Conservation (phyloP, 2,888 invertebrate genomes). For the Falcaria lacertinaria region DNA sequence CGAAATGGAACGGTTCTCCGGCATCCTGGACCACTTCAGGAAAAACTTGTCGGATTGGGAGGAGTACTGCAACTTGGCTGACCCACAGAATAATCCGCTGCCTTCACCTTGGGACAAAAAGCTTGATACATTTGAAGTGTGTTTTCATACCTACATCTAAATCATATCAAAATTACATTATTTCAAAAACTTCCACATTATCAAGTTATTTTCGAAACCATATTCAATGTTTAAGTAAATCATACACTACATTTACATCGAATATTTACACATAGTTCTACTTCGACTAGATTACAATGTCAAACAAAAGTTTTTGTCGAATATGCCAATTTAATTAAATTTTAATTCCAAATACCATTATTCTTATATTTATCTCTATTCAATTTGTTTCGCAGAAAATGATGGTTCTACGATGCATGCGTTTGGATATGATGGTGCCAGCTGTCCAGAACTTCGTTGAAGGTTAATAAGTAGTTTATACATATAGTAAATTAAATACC, state of each 20-base stretch:
- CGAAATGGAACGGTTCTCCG: constrained; percentile 68
- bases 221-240: no score
- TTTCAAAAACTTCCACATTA: no score
- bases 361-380: neutral
- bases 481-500: neutral
- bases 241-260: no score
- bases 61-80: constrained; percentile 84
- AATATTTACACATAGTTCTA: no score
- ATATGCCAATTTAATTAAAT: no score
- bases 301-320: no score
- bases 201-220: no score
- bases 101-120: constrained; percentile 85
- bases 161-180: no score
- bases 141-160: neutral
- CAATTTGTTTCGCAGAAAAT: constrained; percentile 79
- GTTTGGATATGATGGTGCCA: constrained; percentile 93
- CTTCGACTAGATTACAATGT: no score
- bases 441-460: constrained; percentile 86
- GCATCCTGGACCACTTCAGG: constrained; percentile 83
- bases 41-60: constrained; percentile 83
- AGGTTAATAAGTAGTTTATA: constrained; percentile 49
- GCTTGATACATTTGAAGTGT: constrained; percentile 80
- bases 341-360: no score
- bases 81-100: constrained; percentile 85
- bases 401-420: constrained; percentile 87